Conservation (phyloP, 1,140 invertebrate species). For the Heliconius nattereri region DNA sequence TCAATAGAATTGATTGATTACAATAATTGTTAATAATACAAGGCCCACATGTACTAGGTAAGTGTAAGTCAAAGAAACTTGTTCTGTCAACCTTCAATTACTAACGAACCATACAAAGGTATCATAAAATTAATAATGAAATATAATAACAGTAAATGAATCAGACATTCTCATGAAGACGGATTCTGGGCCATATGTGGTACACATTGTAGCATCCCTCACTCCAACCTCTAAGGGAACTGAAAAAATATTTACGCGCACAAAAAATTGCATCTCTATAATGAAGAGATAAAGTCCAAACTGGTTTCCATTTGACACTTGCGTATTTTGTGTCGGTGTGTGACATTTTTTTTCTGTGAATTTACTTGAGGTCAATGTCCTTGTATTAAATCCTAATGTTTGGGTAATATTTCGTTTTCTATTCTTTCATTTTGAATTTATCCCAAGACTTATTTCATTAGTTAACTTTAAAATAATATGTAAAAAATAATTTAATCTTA, state of each 20-base stretch:
- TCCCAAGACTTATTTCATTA: too few species aligned
- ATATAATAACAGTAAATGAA: slow-evolving; percentile 63
- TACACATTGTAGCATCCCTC: slow-evolving; percentile 63
- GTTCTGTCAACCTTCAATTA: slow-evolving; percentile 2
- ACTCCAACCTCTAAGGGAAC: slow-evolving; percentile 64
- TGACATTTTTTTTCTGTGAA: slow-evolving; percentile 50
- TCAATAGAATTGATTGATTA: background rate
- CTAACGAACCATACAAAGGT: slow-evolving; percentile 29
- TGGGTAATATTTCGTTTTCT: background rate
- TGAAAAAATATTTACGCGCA: slow-evolving; percentile 61
- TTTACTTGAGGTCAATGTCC: slow-evolving; percentile 60
- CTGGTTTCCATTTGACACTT: slow-evolving; percentile 10
- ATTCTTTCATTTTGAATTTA: background rate
- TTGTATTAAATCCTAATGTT: slow-evolving; percentile 14
- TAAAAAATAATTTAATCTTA: too few species aligned
- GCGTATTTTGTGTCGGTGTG: slow-evolving; percentile 17
- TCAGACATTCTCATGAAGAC: slow-evolving; percentile 77
- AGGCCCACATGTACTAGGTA: background rate
- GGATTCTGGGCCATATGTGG: slow-evolving; percentile 59
- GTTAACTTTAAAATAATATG: too few species aligned
- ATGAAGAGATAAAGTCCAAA: slow-evolving; percentile 43
- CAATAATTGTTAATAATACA: background rate
- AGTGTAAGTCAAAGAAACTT: background rate
- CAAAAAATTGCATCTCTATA: slow-evolving; percentile 54
- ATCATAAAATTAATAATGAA: slow-evolving; percentile 47